Base-by-base conservation (phyloP, 1,140 invertebrate species). In the Pogonus chalceus region DNA sequence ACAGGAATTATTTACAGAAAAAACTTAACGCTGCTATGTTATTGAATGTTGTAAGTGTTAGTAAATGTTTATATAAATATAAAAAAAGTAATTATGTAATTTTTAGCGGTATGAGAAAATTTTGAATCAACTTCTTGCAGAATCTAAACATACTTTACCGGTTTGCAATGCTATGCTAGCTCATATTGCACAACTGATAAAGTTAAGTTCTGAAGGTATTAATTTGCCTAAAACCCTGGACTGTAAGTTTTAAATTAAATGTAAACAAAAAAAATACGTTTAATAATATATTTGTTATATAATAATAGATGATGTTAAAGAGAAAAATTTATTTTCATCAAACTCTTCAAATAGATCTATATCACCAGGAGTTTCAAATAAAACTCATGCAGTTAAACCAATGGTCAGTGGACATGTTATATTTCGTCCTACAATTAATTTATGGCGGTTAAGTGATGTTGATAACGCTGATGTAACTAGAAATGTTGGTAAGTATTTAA, bases 251-350 rank as follows among this genome's bases (percentile, higher is more conserved):
- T 31, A 31, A 4, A 31, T n/a, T 31, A 31, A 31, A 31, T 31
- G 4, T 31, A 31, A 7, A 7, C 26, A 31, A 31, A 31, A 31
- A 4, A 31, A 31, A 4, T 31, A 7, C 4, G 14, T 7, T 31
- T 31, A 14, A 31, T 31, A 7, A 31, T 7, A 31, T 31, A 31
- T 7, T 31, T 31, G 46, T 58, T 39, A 22, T 55, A 24, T 55
- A 52, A 9, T n/a, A n/a, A n/a, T n/a, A n/a, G 56, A 52, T 55
- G 56, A 54, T 39, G 54, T 20, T 49, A 55, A 23, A n/a, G 37
- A 51, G 10, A 26, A 22, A 18, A 20, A 16, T 20, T 4, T 7
- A 10, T 7, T 7, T 7, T 4, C 18, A 46, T 46, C 43, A n/a
- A 46, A 7, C 4, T 46, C 9, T 16, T 18, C n/a, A 46, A n/a